These are phyloP conservation scores for Coreoperca whiteheadi DNA, from an alignment of 2,113 vertebrate genomes.

Conservation along the genomic window DNA sequence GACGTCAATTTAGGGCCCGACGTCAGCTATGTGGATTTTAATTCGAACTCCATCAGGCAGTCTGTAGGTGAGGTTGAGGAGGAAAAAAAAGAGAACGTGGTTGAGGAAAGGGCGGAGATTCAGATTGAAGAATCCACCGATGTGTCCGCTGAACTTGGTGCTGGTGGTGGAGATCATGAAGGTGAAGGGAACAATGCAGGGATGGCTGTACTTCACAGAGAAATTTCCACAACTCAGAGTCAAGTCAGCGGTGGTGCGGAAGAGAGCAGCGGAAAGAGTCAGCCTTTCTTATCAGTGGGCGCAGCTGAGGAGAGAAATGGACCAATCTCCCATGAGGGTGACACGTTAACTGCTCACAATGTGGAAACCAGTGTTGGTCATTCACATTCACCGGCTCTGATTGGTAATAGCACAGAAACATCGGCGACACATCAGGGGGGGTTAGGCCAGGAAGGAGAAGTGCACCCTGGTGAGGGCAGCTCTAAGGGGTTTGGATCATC, in stretches of 20 bases:
- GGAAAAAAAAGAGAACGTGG: not conserved
- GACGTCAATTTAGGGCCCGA: not conserved
- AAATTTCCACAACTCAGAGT: not conserved
- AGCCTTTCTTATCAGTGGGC: not conserved
- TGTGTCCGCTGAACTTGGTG: rapidly evolving
- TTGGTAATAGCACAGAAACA: constrained; percentile 6
- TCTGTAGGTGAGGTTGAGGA: not conserved
- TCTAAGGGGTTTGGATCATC: not conserved
- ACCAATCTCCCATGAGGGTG: not conserved
- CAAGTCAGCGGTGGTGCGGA: not conserved
- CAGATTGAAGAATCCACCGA: not conserved
- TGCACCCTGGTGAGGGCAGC: not conserved
- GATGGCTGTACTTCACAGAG: not conserved
- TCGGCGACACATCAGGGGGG: constrained; percentile 1
- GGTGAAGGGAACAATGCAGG: not conserved
- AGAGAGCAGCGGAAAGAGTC: not conserved
- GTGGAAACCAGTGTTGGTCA: not conserved
- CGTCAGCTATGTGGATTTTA: not conserved
- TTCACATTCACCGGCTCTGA: not conserved
- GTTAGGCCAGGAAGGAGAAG: constrained; percentile 1
- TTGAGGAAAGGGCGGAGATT: not conserved
- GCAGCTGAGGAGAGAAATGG: not conserved
- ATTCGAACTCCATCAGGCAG: not conserved
- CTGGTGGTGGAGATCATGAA: not conserved
- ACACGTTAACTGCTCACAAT: not conserved